Conservation (phyloP, 1,140 invertebrate species). For the Hermetia illucens region DNA sequence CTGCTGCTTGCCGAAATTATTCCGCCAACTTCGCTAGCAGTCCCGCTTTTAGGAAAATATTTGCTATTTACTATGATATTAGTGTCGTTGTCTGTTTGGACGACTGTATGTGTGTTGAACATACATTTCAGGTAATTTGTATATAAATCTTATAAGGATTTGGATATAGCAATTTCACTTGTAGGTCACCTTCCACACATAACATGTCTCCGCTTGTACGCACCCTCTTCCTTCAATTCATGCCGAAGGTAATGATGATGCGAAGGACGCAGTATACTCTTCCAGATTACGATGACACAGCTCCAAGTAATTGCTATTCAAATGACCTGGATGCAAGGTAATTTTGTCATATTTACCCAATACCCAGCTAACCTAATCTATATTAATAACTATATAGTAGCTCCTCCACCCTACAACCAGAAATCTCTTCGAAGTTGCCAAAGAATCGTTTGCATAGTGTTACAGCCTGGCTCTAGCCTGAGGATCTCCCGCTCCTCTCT, state of each 20-base stretch:
- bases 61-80: conserved; percentile 95
- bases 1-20: conserved; percentile 93
- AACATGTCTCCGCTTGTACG: conserved; percentile 84
- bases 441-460: too few species aligned
- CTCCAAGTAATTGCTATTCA: conserved; percentile 56
- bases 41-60: conserved; percentile 94
- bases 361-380: too few species aligned
- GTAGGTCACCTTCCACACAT: conserved; percentile 89
- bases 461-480: too few species aligned
- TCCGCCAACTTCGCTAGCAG: conserved; percentile 90
- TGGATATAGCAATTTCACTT: conserved; percentile 6
- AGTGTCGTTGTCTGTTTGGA: conserved; percentile 91
- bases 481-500: too few species aligned
- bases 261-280: conserved; percentile 68
- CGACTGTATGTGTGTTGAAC: conserved; percentile 93
- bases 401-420: too few species aligned
- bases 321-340: conserved; percentile 67
- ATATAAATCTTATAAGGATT: not conserved
- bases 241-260: conserved; percentile 83
- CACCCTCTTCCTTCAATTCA: conserved; percentile 74
- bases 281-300: conserved; percentile 65
- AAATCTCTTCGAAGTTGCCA: too few species aligned
- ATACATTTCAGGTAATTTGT: conserved; percentile 86
- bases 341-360: too few species aligned
- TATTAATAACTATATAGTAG: too few species aligned